Percentiles rank a stretch among this genome's conserved stretches.
phyloP scores from a whole-genome alignment of 1,140 invertebrate genomes.

The Drosophila cardini region DNA sequence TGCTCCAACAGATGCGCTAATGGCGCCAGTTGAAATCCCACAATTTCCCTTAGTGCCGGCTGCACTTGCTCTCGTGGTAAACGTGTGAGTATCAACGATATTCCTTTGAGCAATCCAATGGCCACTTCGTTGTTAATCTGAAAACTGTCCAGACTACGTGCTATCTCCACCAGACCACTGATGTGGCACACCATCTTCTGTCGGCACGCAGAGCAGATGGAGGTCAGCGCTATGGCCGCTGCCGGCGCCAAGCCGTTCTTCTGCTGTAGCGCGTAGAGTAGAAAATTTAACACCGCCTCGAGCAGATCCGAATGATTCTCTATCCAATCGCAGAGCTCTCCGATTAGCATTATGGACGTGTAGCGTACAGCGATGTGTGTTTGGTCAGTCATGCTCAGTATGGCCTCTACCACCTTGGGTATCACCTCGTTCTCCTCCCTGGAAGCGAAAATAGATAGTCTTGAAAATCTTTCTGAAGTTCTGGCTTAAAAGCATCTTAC shows the following conservation, averaged over 20 bases:
- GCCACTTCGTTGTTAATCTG: slow-evolving; percentile 92
- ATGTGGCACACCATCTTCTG: slow-evolving; percentile 93
- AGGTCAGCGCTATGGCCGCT: slow-evolving; percentile 89
- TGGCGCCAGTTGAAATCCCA: slow-evolving; percentile 90
- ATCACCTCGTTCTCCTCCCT: slow-evolving; percentile 96
- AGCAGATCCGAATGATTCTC: slow-evolving; percentile 93
- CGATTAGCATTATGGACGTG: slow-evolving; percentile 95
- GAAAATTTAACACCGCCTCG: slow-evolving; percentile 92
- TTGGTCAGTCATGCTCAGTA: slow-evolving; percentile 92
- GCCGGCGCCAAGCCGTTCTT: slow-evolving; percentile 90
- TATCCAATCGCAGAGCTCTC: slow-evolving; percentile 98
- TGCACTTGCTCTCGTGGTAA: slow-evolving; percentile 88
- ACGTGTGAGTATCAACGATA: slow-evolving; percentile 88
- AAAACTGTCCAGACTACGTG: slow-evolving; percentile 91
- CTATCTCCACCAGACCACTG: slow-evolving; percentile 91
- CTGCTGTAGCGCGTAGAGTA: slow-evolving; percentile 90
- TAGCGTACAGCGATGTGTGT: slow-evolving; percentile 95
- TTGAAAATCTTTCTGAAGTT: too few species aligned
- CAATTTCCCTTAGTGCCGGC: slow-evolving; percentile 91
- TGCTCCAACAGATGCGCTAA: slow-evolving; percentile 86
- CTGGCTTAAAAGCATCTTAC: slow-evolving; percentile 88
- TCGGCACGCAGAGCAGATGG: slow-evolving; percentile 91
- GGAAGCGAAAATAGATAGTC: slow-evolving; percentile 48
- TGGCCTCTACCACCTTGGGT: slow-evolving; percentile 96
- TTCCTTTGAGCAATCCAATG: slow-evolving; percentile 93